These are phyloP conservation scores for Dynastes hyllus DNA, from an alignment of 2,888 invertebrate species.

Conservation along the genomic window DNA sequence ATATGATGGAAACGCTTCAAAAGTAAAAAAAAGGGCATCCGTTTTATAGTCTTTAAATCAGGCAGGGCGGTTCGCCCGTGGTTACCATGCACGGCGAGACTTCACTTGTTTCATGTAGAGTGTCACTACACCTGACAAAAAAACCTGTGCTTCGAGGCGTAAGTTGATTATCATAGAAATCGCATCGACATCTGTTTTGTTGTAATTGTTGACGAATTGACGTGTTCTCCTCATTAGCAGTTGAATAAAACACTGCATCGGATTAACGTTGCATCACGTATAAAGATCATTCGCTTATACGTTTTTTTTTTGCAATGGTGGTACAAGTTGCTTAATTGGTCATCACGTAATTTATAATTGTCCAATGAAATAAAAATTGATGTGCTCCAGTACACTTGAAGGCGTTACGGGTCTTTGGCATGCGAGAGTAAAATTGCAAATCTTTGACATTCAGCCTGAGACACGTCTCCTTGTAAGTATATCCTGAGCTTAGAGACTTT, in stretches of 20 bases:
- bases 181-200: slow-evolving; percentile 29
- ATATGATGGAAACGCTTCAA: background rate
- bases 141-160: background rate
- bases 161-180: slow-evolving; percentile 26
- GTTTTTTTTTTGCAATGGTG: no score
- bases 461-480: no score
- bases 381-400: no score
- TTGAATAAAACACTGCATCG: background rate
- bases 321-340: no score
- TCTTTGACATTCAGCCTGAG: no score
- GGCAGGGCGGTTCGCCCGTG: background rate
- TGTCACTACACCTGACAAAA: slow-evolving; percentile 1
- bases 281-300: no score
- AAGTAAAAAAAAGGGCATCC: background rate
- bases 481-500: no score
- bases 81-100: background rate
- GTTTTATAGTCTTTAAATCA: background rate
- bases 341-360: no score
- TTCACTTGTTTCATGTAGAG: background rate
- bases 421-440: no score
- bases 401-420: no score
- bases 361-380: no score
- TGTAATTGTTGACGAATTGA: slow-evolving; percentile 5
- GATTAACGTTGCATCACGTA: no score
- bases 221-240: slow-evolving; percentile 19